Percentiles rank a stretch among this genome's conserved stretches.
phyloP scores from a whole-genome alignment of 2,888 invertebrate genomes.

The Drosophila atripex region DNA sequence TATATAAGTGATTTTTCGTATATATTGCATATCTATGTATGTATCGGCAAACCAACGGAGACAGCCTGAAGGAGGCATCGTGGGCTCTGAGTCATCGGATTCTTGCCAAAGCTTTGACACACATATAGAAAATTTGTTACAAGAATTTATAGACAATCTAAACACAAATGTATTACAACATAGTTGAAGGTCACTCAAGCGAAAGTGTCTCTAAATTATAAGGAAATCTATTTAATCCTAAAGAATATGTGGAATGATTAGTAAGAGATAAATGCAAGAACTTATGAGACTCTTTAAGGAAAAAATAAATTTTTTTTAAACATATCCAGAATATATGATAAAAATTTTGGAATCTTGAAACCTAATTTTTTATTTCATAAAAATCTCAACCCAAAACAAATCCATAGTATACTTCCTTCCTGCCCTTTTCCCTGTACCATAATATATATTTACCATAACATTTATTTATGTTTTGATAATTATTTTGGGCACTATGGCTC shows the following conservation, averaged over 20 bases:
- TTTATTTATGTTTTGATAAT: conserved; percentile 32
- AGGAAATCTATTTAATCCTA: background rate
- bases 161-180: conserved; percentile 46
- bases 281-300: background rate
- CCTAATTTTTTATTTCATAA: background rate
- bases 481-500: conserved; percentile 31
- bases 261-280: background rate
- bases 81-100: conserved; percentile 65
- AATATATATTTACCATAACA: background rate
- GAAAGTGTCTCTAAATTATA: background rate
- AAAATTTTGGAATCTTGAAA: background rate
- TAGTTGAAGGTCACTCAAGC: conserved; percentile 9
- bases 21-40: conserved; percentile 10
- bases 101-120: conserved; percentile 59
- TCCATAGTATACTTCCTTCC: conserved; percentile 6
- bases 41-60: conserved; percentile 16
- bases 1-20: background rate
- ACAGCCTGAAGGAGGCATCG: conserved; percentile 39
- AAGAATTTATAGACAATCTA: conserved; percentile 24
- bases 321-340: too few species aligned
- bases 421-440: conserved; percentile 5
- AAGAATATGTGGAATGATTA: background rate
- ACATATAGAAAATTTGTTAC: conserved; percentile 44
- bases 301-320: background rate
- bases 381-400: background rate